Percentiles rank a stretch among this genome's conserved stretches.
phyloP scores from a whole-genome alignment of 2,797 vertebrate genomes.

The Morelia viridis region DNA sequence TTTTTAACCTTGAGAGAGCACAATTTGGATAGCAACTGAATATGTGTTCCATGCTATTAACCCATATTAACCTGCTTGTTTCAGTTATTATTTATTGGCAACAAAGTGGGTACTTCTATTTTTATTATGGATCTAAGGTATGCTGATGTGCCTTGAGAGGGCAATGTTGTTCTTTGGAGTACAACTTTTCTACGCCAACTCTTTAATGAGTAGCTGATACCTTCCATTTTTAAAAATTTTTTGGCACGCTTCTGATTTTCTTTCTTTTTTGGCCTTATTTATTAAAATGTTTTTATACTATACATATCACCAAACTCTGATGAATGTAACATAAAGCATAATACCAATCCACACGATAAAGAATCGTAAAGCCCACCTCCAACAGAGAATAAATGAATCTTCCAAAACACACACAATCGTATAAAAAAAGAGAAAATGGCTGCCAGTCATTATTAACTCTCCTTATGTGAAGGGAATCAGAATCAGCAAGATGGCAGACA shows the following conservation, averaged over 20 bases:
- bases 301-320: not conserved
- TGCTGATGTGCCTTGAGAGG: not conserved
- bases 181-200: not conserved
- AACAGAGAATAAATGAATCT: not conserved
- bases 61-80: not conserved
- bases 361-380: not conserved
- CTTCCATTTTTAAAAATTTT: too few relatives aligned
- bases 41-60: not conserved
- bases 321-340: not conserved
- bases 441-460: not conserved
- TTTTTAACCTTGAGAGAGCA: not conserved
- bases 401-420: not conserved
- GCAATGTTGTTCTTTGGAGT: not conserved
- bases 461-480: not conserved
- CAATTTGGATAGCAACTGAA: not conserved
- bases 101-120: not conserved
- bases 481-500: not conserved
- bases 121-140: not conserved
- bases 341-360: not conserved
- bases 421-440: not conserved
- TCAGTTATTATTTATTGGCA: not conserved
- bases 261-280: not conserved
- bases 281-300: not conserved
- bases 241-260: not conserved
- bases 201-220: not conserved